Base-by-base conservation (phyloP, 2,797 vertebrate species). In the Vultur gryphus region DNA sequence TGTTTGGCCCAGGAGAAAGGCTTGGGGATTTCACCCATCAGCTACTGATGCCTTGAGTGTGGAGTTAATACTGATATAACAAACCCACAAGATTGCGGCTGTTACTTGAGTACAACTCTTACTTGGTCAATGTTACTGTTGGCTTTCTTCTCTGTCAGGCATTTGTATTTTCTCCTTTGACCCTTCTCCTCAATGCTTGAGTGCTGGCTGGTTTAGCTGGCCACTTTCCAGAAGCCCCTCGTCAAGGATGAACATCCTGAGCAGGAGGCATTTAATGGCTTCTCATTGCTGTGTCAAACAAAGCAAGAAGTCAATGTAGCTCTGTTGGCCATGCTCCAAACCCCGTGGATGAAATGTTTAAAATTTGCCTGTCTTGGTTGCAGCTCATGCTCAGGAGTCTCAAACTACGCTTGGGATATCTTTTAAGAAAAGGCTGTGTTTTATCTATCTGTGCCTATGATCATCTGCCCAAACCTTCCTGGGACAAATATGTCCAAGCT, bases 191-290 rank as follows among this genome's bases (percentile, higher is more conserved):
- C 33, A 7, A 2, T 71, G 39, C 54, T n/a, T 58, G 51, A 87
- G 75, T 43, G 44, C 87, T 82, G 90, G 75, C 25, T 95, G 87
- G 84, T 94, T 93, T 90, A 95, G 37, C 92, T 94, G 92, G 80
- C 71, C 55, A 25, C 57, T 19, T 82, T 92, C 87, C 90, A 88
- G 80, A 62, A 64, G 76, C 35, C 57, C 87, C 84, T 88, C 1
- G 3, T 61, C 70, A 73, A 84, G 57, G 71, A 69, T 61, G 87
- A 88, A 61, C 66, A 66, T 85, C 79, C 66, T 13, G 70, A 90
- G 76, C 31, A 85, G 71, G 52, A 95, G 87, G 70, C 37, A 90
- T 90, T 95, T 92, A 78, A 82, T 90, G 87, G 87, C 18, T 73
- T 70, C 80, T 82, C 84, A 29, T 65, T 82, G 79, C 59, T 64